Evolutionary conservation across 2,797 vertebrate genomes (phyloP).

Genomic region (Chiloscyllium punctatum): DNA sequence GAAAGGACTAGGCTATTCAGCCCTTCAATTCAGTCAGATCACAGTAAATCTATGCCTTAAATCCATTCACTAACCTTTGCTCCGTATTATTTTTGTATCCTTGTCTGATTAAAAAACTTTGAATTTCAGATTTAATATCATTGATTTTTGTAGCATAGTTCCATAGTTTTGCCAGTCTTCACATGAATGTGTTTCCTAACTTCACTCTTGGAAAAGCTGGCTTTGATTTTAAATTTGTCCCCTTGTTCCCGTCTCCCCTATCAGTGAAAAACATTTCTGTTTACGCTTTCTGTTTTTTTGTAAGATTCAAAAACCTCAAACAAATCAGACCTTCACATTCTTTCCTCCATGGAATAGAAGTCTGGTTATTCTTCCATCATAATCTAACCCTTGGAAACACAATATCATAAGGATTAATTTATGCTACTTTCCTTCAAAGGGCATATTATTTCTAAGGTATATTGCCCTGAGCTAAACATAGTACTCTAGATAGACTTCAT

Average conservation of each 20-base stretch:
- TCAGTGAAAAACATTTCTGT: not conserved
- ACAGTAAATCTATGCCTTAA: not conserved
- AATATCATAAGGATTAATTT: not conserved
- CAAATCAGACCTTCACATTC: not conserved
- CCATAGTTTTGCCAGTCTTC: not conserved
- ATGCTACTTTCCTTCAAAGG: not conserved
- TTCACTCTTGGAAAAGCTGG: not conserved
- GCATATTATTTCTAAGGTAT: not conserved
- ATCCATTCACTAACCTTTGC: not conserved
- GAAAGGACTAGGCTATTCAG: not conserved
- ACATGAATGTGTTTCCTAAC: not conserved
- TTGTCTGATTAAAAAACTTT: not conserved
- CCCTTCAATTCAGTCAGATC: not conserved
- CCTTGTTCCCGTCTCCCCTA: not conserved
- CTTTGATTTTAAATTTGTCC: not conserved
- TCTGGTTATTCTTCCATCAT: not conserved
- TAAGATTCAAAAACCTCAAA: not conserved
- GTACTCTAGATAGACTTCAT: not conserved
- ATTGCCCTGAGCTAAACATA: not conserved
- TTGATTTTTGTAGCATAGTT: not conserved
- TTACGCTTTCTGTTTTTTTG: not conserved
- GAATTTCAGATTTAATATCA: not conserved
- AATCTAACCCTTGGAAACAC: not conserved
- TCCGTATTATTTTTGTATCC: not conserved
- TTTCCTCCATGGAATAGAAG: not conserved